Conservation (phyloP, 1,140 invertebrate genomes). For the Propsilocerus akamusi region DNA sequence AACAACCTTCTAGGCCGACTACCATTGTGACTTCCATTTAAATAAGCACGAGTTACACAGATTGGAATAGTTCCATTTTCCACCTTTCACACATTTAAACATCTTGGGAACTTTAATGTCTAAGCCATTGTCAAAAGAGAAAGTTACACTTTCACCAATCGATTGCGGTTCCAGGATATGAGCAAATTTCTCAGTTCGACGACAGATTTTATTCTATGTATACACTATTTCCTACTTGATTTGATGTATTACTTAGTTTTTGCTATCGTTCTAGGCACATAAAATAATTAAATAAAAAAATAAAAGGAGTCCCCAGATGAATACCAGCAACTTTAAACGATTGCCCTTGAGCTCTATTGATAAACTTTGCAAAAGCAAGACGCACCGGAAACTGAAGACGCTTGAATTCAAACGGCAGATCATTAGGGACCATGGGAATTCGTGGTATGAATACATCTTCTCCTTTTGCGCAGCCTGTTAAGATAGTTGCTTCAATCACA, state of each 20-base stretch:
- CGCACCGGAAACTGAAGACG: constrained; percentile 29
- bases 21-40: too few species aligned
- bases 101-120: constrained; percentile 51
- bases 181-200: too few species aligned
- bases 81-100: constrained; percentile 55
- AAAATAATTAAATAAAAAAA: too few species aligned
- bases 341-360: constrained; percentile 36
- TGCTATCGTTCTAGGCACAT: too few species aligned
- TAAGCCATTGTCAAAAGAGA: constrained; percentile 62
- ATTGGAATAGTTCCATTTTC: constrained; percentile 74
- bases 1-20: too few species aligned
- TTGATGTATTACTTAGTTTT: too few species aligned
- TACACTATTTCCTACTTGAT: too few species aligned
- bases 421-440: constrained; percentile 21
- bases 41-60: too few species aligned
- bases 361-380: constrained; percentile 29
- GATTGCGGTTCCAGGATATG: constrained; percentile 70
- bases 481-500: constrained; percentile 22
- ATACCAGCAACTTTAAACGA: constrained; percentile 18
- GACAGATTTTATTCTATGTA: too few species aligned
- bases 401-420: constrained; percentile 24
- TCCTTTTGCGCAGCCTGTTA: too few species aligned
- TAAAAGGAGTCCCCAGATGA: constrained; percentile 18
- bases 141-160: constrained; percentile 67
- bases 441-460: too few species aligned